phyloP scores from a whole-genome alignment of 2,888 invertebrate species.

The Flexamia atlantica region DNA sequence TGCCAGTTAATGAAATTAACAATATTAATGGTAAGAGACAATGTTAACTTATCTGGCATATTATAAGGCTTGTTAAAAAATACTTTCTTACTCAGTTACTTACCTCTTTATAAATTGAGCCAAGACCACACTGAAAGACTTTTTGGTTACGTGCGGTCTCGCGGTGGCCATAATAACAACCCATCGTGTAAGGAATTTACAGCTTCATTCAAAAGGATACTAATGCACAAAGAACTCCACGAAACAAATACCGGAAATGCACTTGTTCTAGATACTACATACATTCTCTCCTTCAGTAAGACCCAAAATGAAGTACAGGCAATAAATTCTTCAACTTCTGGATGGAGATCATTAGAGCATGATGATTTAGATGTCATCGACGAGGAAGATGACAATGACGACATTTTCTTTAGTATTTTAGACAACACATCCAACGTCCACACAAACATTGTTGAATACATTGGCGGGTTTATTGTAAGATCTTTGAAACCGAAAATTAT shows the following conservation, averaged over 20 bases:
- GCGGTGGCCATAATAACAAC: neutral
- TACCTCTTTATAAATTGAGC: conserved; percentile 1
- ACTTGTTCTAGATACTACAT: conserved; percentile 13
- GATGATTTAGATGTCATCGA: neutral
- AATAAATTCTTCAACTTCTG: conserved; percentile 1
- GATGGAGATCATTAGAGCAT: conserved; percentile 14
- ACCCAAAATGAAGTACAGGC: neutral
- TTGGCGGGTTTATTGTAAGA: neutral
- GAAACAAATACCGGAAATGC: neutral
- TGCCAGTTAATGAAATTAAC: no score
- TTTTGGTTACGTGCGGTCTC: neutral
- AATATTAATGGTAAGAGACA: no score
- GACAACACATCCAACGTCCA: neutral
- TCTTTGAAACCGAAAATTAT: neutral
- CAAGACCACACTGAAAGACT: conserved; percentile 6
- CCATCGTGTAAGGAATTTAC: neutral
- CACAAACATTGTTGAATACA: neutral
- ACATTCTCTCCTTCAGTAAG: neutral
- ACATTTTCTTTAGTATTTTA: neutral
- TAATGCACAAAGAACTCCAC: conserved; percentile 5
- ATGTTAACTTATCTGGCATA: no score
- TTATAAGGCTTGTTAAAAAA: no score
- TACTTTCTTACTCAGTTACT: neutral
- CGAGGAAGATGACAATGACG: neutral
- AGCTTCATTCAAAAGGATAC: neutral